These are phyloP conservation scores for Myripristis murdjan DNA, from an alignment of 2,797 vertebrate species.

Conservation along the genomic window DNA sequence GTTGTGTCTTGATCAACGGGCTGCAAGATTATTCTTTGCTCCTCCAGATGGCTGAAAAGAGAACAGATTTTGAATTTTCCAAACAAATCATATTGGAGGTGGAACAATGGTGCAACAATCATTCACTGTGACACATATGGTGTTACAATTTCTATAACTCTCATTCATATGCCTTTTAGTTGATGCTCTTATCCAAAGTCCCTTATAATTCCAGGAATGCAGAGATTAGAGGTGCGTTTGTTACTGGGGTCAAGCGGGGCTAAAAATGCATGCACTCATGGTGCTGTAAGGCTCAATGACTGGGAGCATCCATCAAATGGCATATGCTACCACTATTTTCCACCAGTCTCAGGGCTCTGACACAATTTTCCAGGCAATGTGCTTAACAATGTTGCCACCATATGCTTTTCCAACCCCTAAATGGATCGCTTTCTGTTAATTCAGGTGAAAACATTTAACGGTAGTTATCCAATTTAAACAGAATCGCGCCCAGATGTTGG, in stretches of 20 bases:
- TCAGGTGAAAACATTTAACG: constrained; percentile 65
- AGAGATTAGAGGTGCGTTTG: constrained; percentile 14
- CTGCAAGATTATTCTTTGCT: constrained; percentile 26
- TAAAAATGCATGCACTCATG: not conserved
- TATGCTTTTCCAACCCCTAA: constrained; percentile 54
- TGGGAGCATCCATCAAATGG: constrained; percentile 48
- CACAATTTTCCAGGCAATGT: constrained; percentile 23
- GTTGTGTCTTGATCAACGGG: constrained; percentile 9
- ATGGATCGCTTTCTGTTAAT: constrained; percentile 64
- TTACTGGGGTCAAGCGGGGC: constrained; percentile 23
- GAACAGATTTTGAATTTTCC: constrained; percentile 26
- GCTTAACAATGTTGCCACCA: constrained; percentile 26
- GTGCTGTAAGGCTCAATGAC: constrained; percentile 30
- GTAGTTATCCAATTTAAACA: constrained; percentile 59
- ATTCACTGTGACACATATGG: not conserved
- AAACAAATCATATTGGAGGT: constrained; percentile 15
- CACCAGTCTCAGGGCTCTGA: not conserved
- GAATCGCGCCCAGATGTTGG: constrained; percentile 73
- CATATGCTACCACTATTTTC: constrained; percentile 44
- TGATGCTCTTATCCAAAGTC: not conserved
- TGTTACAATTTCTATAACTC: not conserved
- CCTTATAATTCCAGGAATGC: not conserved
- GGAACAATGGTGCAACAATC: constrained; percentile 6
- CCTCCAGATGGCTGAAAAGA: constrained; percentile 12
- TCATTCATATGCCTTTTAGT: not conserved